A percentile compares a stretch with the other conserved stretches of the same genome.
phyloP scores from a whole-genome alignment of 2,113 vertebrate species.

The Agapornis roseicollis region DNA sequence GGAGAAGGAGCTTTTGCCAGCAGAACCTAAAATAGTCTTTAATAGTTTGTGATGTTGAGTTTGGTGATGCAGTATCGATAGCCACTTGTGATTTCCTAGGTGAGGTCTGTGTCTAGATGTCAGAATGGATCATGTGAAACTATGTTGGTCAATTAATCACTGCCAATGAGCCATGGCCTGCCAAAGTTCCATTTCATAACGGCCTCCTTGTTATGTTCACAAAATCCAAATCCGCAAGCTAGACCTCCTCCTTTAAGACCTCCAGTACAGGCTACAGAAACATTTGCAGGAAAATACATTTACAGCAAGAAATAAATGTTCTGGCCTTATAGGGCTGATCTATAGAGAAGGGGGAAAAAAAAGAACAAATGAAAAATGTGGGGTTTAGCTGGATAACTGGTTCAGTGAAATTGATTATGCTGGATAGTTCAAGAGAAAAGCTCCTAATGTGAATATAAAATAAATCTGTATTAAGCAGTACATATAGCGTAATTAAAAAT shows the following conservation, averaged over 20 bases:
- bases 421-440: not conserved
- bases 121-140: constrained; percentile 80
- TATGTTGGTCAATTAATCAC: constrained; percentile 82
- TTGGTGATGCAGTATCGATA: constrained; percentile 41
- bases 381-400: not conserved
- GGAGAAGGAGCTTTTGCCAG: not conserved
- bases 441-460: not conserved
- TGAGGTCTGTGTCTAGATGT: constrained; percentile 76
- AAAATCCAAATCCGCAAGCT: not conserved
- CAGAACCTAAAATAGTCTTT: not conserved
- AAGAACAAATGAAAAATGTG: not conserved
- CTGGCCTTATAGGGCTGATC: not conserved
- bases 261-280: not conserved
- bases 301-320: not conserved
- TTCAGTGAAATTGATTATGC: not conserved
- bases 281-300: constrained; percentile 18
- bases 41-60: not conserved
- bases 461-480: not conserved
- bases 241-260: constrained; percentile 21
- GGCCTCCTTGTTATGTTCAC: constrained; percentile 15
- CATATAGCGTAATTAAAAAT: not conserved
- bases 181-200: constrained; percentile 64
- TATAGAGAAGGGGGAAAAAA: fast-evolving
- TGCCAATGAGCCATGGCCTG: constrained; percentile 80
- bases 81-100: constrained; percentile 71